These are phyloP conservation scores for Antechinus flavipes DNA, from an alignment of 2,113 vertebrate species.

Conservation along the genomic window DNA sequence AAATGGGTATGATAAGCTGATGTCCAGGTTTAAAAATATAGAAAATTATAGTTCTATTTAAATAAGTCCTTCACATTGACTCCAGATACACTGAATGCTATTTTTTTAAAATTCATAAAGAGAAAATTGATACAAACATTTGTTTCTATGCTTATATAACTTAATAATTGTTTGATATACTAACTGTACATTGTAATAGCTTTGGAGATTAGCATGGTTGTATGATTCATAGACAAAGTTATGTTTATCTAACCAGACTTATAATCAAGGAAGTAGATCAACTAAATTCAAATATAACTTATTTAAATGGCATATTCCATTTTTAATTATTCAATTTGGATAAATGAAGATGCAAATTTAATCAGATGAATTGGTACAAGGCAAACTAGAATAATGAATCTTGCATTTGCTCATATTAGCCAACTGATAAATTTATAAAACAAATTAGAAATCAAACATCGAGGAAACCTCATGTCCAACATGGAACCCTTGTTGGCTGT, in stretches of 20 bases:
- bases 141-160: background rate
- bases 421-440: conserved; percentile 2
- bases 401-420: background rate
- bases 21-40: background rate
- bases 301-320: conserved; percentile 4
- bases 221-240: background rate
- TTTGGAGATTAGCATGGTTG: background rate
- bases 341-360: conserved; percentile 1
- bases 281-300: conserved; percentile 30
- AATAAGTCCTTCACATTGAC: background rate
- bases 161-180: background rate
- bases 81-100: background rate
- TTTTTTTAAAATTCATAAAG: background rate
- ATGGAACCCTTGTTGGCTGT: background rate
- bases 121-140: background rate
- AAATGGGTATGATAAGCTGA: background rate
- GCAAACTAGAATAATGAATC: background rate
- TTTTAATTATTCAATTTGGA: conserved; percentile 17
- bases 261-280: background rate
- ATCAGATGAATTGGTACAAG: conserved; percentile 18
- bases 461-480: background rate
- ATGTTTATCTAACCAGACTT: background rate
- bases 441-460: background rate
- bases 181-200: background rate
- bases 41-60: background rate